Conservation (phyloP, 2,797 vertebrate species). For the Pangasius larnaudii region DNA sequence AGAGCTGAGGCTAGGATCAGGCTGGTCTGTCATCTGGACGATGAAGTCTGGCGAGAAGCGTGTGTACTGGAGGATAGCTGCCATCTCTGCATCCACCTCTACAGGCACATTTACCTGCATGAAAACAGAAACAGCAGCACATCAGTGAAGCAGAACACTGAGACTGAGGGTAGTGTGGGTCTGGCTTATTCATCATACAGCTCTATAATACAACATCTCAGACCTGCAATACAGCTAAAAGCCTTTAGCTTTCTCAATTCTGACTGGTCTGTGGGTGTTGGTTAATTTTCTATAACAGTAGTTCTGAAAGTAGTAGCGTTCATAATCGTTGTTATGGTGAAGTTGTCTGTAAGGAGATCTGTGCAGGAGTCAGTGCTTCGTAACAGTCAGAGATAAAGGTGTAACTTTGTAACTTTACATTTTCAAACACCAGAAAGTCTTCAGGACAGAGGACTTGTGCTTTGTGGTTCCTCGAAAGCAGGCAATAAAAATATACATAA, state of each 20-base stretch:
- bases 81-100: conserved; percentile 70
- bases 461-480: too few species aligned
- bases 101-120: conserved; percentile 67
- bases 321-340: too few species aligned
- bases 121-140: conserved; percentile 23
- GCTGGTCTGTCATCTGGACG: conserved; percentile 60
- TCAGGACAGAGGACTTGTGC: not conserved
- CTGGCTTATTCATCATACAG: not conserved
- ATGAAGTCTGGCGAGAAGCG: conserved; percentile 71
- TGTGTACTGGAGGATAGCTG: conserved; percentile 69
- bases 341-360: too few species aligned
- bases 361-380: too few species aligned
- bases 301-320: too few species aligned
- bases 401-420: not conserved
- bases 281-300: not conserved
- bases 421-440: not conserved
- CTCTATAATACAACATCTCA: not conserved
- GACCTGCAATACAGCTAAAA: not conserved
- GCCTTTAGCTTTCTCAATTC: not conserved
- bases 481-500: too few species aligned
- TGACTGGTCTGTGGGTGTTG: not conserved
- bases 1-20: conserved; percentile 40
- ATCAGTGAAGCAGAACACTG: not conserved
- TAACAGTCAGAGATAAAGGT: too few species aligned
- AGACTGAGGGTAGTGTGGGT: not conserved